Evolutionary conservation across 2,888 invertebrate species (phyloP).

Genomic region (Pheosia gnoma): DNA sequence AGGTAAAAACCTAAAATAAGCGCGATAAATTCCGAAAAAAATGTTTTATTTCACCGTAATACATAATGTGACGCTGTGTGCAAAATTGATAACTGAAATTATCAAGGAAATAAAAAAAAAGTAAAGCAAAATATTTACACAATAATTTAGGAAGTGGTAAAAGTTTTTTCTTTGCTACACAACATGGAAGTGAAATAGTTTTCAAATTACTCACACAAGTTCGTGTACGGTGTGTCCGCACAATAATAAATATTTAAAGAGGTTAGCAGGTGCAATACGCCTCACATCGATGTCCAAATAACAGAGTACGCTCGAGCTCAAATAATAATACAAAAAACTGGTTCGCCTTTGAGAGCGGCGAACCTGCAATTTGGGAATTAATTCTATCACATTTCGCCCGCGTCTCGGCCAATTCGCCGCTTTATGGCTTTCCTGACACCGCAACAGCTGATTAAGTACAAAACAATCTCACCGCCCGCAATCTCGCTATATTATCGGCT

Average conservation of each 20-base stretch:
- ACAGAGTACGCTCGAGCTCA: constrained; percentile 64
- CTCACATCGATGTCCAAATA: constrained; percentile 73
- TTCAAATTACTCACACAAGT: constrained; percentile 56
- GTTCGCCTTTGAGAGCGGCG: constrained; percentile 54
- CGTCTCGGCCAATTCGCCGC: constrained; percentile 57
- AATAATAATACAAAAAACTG: constrained; percentile 66
- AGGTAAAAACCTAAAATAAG: too few species aligned
- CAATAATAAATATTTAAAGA: constrained; percentile 78
- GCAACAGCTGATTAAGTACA: constrained; percentile 68
- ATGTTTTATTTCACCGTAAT: too few species aligned
- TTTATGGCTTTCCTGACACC: constrained; percentile 67
- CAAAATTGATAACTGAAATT: neutral
- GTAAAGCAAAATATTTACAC: constrained; percentile 3
- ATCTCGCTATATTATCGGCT: constrained; percentile 61
- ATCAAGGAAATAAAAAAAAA: neutral
- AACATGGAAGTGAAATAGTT: constrained; percentile 50
- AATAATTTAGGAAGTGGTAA: constrained; percentile 26
- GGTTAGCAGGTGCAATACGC: constrained; percentile 76
- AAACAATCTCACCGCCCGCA: constrained; percentile 59
- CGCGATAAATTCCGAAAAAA: too few species aligned
- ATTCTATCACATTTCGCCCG: constrained; percentile 73
- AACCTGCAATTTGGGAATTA: constrained; percentile 76
- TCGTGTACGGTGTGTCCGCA: constrained; percentile 52
- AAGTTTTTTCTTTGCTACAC: constrained; percentile 41
- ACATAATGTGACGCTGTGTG: neutral